Evolutionary conservation across 2,888 invertebrate species (phyloP), one percentile per base, ranked within the genome.

Genomic region (Toxonevra muliebris): DNA sequence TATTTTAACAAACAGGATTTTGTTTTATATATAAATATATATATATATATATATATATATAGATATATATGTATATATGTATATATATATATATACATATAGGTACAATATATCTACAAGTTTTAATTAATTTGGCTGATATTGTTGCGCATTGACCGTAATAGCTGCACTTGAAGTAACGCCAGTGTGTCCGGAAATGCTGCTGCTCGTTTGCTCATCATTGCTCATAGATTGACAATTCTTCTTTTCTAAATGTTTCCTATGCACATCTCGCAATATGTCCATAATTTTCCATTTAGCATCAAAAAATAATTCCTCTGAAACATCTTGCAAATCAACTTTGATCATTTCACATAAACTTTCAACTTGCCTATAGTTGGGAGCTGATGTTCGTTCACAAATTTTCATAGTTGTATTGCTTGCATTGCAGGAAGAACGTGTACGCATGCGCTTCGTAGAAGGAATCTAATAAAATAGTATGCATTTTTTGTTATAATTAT

Each of bases 211-310:
- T n/a, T 53, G 12, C 15, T n/a, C 41, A 2, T 13, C 10, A 13
- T 11, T 15, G n/a, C 7, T 10, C 4, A n/a, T n/a, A 71, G 64
- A 0, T n/a, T 20, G 13, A 63, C 45, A 45, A 19, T 72, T 76
- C 20, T 43, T 19, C 20, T 43, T 19, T 3, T 74, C 72, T 59
- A 80, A 60, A 42, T 76, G 73, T 7, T 76, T 73, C 13, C 74
- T 75, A 52, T 81, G 79, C 0, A 81, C 76, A 3, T 79, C 80
- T 3, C 76, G 71, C 11, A 79, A 30, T 5, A 79, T 72, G 42
- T 78, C 79, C 41, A 79, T 76, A 13, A 79, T 79, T 5, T 77
- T 79, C 79, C 79, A 79, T 67, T 79, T 79, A 54, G 81, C 80
- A 61, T 80, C 80, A 30, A 72, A 76, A 58, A 75, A 81, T 5